Conservation (phyloP, 2,888 invertebrate genomes). For the Archips crataeganus region DNA sequence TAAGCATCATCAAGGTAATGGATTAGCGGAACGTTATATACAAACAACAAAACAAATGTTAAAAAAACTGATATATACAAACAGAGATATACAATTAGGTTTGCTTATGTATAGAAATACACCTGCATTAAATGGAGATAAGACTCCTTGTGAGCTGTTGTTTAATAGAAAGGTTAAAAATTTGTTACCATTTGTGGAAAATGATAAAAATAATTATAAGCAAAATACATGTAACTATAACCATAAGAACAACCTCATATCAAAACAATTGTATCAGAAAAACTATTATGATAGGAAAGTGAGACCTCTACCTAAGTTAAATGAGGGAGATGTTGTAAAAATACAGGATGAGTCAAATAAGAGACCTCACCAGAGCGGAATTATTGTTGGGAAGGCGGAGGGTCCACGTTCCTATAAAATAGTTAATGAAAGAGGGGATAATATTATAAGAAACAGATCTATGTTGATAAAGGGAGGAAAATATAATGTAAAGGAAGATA, state of each 20-base stretch:
- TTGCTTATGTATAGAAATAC: background rate
- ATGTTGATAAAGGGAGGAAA: constrained; percentile 2
- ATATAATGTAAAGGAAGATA: background rate
- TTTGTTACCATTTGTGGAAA: too few relatives aligned
- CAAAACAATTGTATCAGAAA: background rate
- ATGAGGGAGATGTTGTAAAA: background rate
- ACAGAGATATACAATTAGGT: background rate
- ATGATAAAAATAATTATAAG: too few relatives aligned
- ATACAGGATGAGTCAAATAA: background rate
- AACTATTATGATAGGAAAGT: background rate
- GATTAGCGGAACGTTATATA: background rate
- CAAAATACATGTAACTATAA: background rate
- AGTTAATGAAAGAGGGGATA: background rate
- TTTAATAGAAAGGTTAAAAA: background rate
- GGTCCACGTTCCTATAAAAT: background rate
- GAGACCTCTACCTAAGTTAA: background rate
- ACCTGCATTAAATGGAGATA: background rate
- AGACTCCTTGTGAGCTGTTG: background rate
- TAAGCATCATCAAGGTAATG: background rate
- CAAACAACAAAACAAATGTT: background rate
- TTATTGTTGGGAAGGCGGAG: background rate
- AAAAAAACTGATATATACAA: background rate
- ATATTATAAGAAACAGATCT: background rate
- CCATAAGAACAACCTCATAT: background rate
- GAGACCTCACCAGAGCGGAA: background rate